A percentile compares a stretch with the other conserved stretches of the same genome.
These are phyloP conservation scores for Steatornis caripensis DNA, from an alignment of 2,113 vertebrate genomes.

Conservation along the genomic window DNA sequence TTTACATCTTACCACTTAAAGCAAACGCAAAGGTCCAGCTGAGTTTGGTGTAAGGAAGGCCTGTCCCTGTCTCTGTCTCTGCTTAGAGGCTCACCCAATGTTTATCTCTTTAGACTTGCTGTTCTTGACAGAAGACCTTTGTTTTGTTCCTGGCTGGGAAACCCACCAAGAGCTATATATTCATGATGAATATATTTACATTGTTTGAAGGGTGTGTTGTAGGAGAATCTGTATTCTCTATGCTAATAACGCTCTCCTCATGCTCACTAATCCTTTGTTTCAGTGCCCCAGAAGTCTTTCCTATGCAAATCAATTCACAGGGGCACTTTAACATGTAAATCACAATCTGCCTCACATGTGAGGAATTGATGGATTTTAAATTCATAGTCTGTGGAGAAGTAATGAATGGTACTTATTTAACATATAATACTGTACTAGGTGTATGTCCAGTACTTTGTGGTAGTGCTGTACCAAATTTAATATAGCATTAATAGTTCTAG, in stretches of 20 bases:
- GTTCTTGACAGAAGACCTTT: background rate
- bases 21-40: background rate
- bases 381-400: conserved; percentile 59
- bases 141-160: background rate
- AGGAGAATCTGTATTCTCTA: conserved; percentile 41
- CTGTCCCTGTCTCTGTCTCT: background rate
- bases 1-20: background rate
- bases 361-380: conserved; percentile 65
- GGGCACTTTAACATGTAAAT: conserved; percentile 74
- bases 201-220: conserved; percentile 12
- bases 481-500: background rate
- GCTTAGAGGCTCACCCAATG: background rate
- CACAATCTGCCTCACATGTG: conserved; percentile 62
- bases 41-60: background rate
- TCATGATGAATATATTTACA: conserved; percentile 25
- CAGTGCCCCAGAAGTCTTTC: conserved; percentile 62
- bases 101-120: background rate
- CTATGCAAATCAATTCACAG: conserved; percentile 71
- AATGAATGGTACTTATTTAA: conserved; percentile 61
- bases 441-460: background rate
- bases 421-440: background rate
- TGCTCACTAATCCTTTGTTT: conserved; percentile 68
- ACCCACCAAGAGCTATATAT: conserved; percentile 34
- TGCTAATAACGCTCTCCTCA: conserved; percentile 56
- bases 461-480: background rate